Conservation (phyloP, 2,797 vertebrate species). For the Coilia nasus region DNA sequence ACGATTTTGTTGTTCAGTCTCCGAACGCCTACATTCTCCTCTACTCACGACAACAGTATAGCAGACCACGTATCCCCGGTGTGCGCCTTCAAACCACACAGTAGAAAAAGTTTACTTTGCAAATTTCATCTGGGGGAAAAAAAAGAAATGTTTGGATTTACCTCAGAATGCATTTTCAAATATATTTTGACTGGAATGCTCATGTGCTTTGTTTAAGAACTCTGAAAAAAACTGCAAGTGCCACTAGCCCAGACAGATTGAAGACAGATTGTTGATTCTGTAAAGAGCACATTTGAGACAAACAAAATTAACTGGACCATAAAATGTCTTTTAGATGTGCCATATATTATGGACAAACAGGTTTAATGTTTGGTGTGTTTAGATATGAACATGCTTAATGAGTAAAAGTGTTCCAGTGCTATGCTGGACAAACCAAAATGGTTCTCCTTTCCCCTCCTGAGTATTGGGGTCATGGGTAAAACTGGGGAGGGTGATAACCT, state of each 20-base stretch:
- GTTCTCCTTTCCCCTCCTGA: slow-evolving; percentile 27
- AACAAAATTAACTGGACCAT: not conserved
- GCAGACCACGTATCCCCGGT: slow-evolving; percentile 61
- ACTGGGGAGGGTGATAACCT: not conserved
- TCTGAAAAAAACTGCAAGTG: not conserved
- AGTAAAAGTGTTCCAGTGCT: not conserved
- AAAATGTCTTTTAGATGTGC: not conserved
- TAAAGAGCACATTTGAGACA: not conserved
- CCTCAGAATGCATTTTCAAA: not conserved
- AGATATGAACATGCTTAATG: not conserved
- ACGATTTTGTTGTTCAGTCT: slow-evolving; percentile 74
- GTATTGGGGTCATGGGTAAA: not conserved
- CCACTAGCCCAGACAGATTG: not conserved
- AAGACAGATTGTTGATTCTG: not conserved
- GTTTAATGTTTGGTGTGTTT: slow-evolving; percentile 12
- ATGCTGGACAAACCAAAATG: not conserved
- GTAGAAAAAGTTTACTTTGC: not conserved
- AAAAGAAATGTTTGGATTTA: not conserved
- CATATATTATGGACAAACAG: slow-evolving; percentile 24
- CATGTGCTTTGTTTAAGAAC: not conserved
- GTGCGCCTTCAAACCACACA: slow-evolving; percentile 30
- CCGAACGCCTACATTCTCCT: slow-evolving; percentile 82
- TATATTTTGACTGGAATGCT: not conserved
- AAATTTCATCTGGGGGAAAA: not conserved
- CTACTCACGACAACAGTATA: slow-evolving; percentile 76